Evolutionary conservation across 2,888 invertebrate species (phyloP), one percentile per base, ranked within the genome.

Genomic region (Gymnosoma rotundatum): DNA sequence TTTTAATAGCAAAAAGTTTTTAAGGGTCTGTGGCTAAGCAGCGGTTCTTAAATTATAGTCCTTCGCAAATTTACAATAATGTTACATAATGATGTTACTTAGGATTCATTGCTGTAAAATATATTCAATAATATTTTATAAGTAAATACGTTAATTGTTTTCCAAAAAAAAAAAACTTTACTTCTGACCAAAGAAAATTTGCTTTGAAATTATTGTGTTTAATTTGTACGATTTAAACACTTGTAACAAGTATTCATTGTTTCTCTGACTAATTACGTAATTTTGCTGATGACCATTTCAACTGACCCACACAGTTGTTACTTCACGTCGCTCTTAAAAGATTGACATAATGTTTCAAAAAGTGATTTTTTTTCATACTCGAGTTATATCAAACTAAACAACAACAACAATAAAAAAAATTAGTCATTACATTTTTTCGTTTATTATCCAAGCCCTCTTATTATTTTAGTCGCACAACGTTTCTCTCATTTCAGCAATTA

Each of bases 391-490:
- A 4, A 0, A 16, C 10, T 4, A 42, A 12, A 25, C 25, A 25
- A 25, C 25, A 25, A 25, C 25, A 42, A 12, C 10, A 42, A 12
- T 12, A 42, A 42, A 42, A 42, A 10, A 58, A 66, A 42, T 78
- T 63, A 74, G n/a, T 69, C 74, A 83, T 83, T 69, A 78, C 69
- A 83, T 83, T 73, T 78, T 63, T 69, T 56, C 56, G 25, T 69
- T 78, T 61, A 78, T 73, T 78, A 2, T 64, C 58, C 38, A 32
- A 56, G 42, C 32, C 54, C 5, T 21, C 25, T 56, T 4, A 32
- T 21, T 16, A 42, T 54, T 32, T 32, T 42, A 38, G 1, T 21
- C 20, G 16, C 58, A n/a, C 45, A 56, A 25, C n/a, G 21, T 25
- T 42, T 66, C 18, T 50, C 38, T 73, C 32, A 32, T 32, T 58